Base-by-base conservation (phyloP, 1,140 invertebrate genomes). In the Chlorops oryzae region DNA sequence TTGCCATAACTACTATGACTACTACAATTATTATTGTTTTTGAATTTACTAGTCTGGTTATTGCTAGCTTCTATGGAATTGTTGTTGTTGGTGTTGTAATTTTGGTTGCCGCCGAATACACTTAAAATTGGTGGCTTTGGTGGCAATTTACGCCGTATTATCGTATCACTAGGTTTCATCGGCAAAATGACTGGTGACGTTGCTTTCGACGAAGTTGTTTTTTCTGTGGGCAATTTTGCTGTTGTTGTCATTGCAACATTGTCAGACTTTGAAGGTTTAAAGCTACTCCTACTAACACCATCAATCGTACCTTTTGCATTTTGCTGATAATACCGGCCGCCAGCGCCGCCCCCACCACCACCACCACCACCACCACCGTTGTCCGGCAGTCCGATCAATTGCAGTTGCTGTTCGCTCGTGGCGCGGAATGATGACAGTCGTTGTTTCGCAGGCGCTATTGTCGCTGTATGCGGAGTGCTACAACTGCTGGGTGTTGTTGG, bases 371-470 rank as follows among this genome's bases (percentile, higher is more conserved):
- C 15, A 28, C 32, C 27, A 57, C 32, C 55, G 62, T 44, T 55
- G 59, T 54, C 42, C 58, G 64, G n/a, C n/a, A n/a, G n/a, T 62
- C 64, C 64, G 18, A 66, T 52, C 52, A 69, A 48, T 58, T 69
- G 65, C 45, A 69, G 35, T 54, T 69, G 65, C 51, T 67, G 64
- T 50, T 69, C 65, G 46, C 65, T 69, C 51, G 63, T 61, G 27
- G 65, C 63, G 27, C 65, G 65, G 51, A 69, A 69, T 47, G 65
- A 69, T 27, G 65, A 69, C 51, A 69, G 63, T 54, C 65, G 65
- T 51, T 69, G 65, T 59, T 69, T 69, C 45, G 65, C 65, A 32
- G 65, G 65, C 59, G 65, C 63, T 46, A 69, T 63, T 40, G 65
- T 69, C 51, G 65, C 65, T 57, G 59, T 68, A 42, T 47, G 45